phyloP scores from a whole-genome alignment of 2,113 vertebrate genomes.

The Amphiprion percula region DNA sequence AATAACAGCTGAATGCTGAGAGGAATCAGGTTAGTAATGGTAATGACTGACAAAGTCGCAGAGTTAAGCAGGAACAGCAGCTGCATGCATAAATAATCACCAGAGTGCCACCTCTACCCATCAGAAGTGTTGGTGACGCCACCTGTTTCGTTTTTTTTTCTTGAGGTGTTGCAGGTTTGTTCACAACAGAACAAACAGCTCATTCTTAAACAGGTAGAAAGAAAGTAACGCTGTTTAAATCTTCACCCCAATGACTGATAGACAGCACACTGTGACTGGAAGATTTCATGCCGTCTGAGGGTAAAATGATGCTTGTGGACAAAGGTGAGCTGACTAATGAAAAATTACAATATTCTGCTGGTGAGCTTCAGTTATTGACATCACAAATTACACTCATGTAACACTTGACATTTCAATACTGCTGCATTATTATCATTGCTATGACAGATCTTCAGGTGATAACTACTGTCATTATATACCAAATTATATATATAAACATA shows the following conservation, averaged over 20 bases:
- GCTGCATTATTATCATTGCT: not conserved
- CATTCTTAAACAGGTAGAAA: not conserved
- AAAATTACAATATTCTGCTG: not conserved
- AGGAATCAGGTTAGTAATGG: slow-evolving; percentile 14
- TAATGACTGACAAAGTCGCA: slow-evolving; percentile 30
- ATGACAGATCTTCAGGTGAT: not conserved
- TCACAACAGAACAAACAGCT: slow-evolving; percentile 8
- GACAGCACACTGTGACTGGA: not conserved
- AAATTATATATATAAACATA: too few relatives aligned
- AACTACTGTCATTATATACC: not conserved
- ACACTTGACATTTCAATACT: not conserved
- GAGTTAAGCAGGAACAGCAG: slow-evolving; percentile 1
- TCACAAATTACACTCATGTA: not conserved
- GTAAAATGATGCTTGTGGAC: not conserved
- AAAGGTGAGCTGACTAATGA: not conserved
- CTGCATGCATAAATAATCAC: slow-evolving; percentile 38
- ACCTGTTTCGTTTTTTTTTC: slow-evolving; percentile 28
- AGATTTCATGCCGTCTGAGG: not conserved
- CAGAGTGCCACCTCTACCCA: not conserved
- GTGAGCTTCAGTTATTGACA: not conserved
- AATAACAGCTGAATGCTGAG: slow-evolving; percentile 16
- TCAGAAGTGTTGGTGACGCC: slow-evolving; percentile 1
- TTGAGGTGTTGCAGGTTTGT: slow-evolving; percentile 6
- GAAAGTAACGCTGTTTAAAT: not conserved
- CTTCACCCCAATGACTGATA: not conserved